Evolutionary conservation across 2,113 vertebrate species (phyloP).

Genomic region (Chitala chitala): DNA sequence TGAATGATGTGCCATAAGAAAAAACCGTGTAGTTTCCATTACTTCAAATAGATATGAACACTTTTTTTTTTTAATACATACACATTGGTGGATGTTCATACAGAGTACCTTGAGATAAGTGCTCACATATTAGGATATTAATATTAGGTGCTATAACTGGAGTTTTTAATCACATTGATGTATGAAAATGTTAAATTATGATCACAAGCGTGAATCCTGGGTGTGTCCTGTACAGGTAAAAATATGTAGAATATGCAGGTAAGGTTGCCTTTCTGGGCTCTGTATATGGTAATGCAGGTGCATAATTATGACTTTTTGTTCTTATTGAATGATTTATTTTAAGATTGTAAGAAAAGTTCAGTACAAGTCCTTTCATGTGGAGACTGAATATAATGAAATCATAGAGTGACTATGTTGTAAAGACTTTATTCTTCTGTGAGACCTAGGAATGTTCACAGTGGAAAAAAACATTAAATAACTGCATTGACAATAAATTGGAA

Average conservation of each 20-base stretch:
- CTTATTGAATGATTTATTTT: conserved; percentile 47
- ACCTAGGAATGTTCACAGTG: conserved; percentile 37
- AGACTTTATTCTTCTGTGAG: conserved; percentile 59
- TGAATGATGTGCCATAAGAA: too few species aligned
- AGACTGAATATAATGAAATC: conserved; percentile 74
- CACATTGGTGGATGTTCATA: neutral
- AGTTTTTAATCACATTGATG: neutral
- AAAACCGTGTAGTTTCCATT: neutral
- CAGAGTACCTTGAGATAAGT: neutral
- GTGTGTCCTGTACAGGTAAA: too few species aligned
- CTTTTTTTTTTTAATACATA: conserved; percentile 2
- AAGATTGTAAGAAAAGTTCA: conserved; percentile 63
- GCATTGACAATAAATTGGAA: neutral
- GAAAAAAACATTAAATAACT: conserved; percentile 9
- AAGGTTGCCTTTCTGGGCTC: too few species aligned
- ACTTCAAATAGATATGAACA: neutral
- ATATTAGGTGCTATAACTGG: neutral
- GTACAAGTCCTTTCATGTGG: conserved; percentile 56
- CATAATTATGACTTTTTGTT: conserved; percentile 63
- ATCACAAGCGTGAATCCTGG: too few species aligned
- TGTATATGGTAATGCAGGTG: too few species aligned
- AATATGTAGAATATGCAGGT: too few species aligned
- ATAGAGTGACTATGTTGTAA: conserved; percentile 52
- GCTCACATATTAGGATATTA: too few species aligned
- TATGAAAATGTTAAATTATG: conserved; percentile 11